Conservation (phyloP, 2,888 invertebrate species). For the Acanthosepion lycidas region DNA sequence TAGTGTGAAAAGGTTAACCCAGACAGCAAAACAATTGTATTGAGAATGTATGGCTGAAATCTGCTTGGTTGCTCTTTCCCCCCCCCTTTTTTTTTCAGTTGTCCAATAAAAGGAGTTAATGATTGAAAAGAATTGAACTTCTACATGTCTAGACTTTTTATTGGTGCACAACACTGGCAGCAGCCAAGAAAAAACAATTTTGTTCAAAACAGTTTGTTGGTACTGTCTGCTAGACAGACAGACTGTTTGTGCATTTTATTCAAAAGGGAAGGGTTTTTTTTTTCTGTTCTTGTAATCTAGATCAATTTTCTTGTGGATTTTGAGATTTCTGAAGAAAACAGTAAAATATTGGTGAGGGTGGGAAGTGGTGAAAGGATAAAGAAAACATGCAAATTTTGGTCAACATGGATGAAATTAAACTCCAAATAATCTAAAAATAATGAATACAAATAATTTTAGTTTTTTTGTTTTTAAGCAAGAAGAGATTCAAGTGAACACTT, state of each 20-base stretch:
- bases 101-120: neutral
- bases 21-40: neutral
- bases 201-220: neutral
- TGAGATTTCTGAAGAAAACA: neutral
- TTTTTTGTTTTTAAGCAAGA: too few relatives aligned
- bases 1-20: neutral
- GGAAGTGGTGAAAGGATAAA: too few relatives aligned
- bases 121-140: neutral
- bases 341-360: neutral
- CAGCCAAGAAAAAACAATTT: neutral
- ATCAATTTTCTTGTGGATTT: neutral
- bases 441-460: too few relatives aligned
- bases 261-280: neutral
- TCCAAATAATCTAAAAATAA: too few relatives aligned
- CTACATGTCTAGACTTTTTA: neutral
- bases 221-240: neutral
- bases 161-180: neutral
- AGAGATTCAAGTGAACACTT: too few relatives aligned
- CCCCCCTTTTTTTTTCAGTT: neutral
- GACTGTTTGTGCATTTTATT: neutral
- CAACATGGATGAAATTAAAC: too few relatives aligned
- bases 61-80: neutral
- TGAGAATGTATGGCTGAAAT: neutral
- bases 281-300: neutral
- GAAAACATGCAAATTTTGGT: too few relatives aligned